phyloP scores from a whole-genome alignment of 2,113 vertebrate species.

The Seriola aureovittata region DNA sequence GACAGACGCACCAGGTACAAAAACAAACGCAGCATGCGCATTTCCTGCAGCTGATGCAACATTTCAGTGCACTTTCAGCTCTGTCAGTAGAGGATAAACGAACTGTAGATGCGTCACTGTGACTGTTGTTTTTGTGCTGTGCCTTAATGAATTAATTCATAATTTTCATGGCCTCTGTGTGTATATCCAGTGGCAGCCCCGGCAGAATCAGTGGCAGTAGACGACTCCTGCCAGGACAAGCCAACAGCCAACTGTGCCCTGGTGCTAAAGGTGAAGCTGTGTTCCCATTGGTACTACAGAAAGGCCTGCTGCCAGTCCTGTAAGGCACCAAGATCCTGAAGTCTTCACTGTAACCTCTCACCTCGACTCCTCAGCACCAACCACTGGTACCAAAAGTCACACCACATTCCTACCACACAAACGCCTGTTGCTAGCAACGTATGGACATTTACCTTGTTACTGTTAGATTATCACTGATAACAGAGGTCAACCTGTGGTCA shows the following conservation, averaged over 20 bases:
- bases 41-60: conserved; percentile 7
- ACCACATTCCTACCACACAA: conserved; percentile 84
- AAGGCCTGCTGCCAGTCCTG: conserved; percentile 90
- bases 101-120: background rate
- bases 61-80: background rate
- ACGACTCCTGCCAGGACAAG: conserved; percentile 88
- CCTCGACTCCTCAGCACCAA: conserved; percentile 8
- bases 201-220: conserved; percentile 63
- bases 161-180: background rate
- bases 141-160: background rate
- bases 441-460: conserved; percentile 18
- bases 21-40: background rate
- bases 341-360: conserved; percentile 31
- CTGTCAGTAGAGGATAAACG: background rate
- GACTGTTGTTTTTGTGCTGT: background rate
- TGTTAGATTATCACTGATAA: conserved; percentile 13
- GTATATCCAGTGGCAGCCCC: conserved; percentile 35
- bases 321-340: conserved; percentile 66
- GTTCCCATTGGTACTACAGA: conserved; percentile 90
- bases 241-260: conserved; percentile 85
- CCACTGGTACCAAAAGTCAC: conserved; percentile 86
- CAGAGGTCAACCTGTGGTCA: conserved; percentile 44
- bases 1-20: conserved; percentile 83
- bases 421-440: conserved; percentile 66
- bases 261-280: conserved; percentile 90